Evolutionary conservation across 1,140 invertebrate genomes (phyloP).

Genomic region (Pseudachorutes palmiensis): DNA sequence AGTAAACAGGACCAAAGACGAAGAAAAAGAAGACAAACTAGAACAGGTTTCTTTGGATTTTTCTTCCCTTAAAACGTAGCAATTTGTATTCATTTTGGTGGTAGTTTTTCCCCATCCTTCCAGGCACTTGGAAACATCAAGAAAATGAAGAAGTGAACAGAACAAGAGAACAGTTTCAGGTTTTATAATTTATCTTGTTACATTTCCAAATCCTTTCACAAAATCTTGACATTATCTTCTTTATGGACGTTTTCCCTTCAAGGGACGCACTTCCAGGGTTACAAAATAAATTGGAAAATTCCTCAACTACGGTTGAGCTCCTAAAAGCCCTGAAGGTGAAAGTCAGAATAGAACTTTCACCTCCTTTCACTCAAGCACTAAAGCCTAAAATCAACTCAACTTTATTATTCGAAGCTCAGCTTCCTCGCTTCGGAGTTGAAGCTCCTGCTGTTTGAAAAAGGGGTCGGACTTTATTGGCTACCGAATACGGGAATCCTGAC

Average conservation of each 20-base stretch:
- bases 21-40: background rate
- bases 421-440: too few relatives aligned
- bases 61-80: slow-evolving; percentile 9
- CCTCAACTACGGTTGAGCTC: too few relatives aligned
- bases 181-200: background rate
- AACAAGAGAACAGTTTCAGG: background rate
- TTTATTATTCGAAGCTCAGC: too few relatives aligned
- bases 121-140: background rate
- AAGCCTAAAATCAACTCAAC: background rate
- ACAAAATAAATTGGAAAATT: background rate
- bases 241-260: background rate
- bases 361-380: background rate
- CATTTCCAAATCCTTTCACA: background rate
- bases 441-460: too few relatives aligned
- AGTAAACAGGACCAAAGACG: background rate
- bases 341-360: too few relatives aligned
- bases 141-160: background rate
- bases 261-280: background rate
- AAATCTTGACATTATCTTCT: background rate
- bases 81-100: slow-evolving; percentile 14
- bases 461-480: too few relatives aligned
- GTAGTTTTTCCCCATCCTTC: too few relatives aligned
- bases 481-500: too few relatives aligned
- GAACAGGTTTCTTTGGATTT: background rate
- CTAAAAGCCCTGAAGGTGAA: too few relatives aligned